Conservation (phyloP, 2,888 invertebrate species). For the Phragmatobia fuliginosa region DNA sequence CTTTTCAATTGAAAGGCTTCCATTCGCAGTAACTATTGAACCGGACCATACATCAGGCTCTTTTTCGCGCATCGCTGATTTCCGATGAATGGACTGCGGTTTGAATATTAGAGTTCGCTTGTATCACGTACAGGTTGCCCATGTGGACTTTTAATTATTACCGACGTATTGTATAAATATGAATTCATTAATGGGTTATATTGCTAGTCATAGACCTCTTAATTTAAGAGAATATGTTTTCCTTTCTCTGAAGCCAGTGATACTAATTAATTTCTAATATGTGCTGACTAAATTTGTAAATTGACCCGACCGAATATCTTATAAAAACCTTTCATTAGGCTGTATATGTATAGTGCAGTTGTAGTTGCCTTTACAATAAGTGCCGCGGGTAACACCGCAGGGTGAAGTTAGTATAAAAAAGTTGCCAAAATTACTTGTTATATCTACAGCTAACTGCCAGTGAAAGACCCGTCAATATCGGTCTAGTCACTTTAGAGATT, state of each 20-base stretch:
- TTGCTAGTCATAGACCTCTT: background rate
- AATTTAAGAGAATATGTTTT: background rate
- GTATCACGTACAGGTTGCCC: slow-evolving; percentile 25
- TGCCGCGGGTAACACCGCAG: no score
- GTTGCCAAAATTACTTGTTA: no score
- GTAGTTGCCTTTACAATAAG: no score
- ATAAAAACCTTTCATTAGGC: background rate
- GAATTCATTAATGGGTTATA: background rate
- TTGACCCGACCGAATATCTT: background rate
- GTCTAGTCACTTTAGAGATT: no score
- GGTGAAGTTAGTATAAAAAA: no score
- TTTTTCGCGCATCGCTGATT: slow-evolving; percentile 75
- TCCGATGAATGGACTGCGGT: slow-evolving; percentile 76
- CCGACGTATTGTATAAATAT: slow-evolving; percentile 22
- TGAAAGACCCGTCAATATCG: no score
- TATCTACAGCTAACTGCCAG: no score
- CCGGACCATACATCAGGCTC: slow-evolving; percentile 75
- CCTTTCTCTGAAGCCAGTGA: background rate
- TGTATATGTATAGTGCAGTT: no score
- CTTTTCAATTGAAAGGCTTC: slow-evolving; percentile 79
- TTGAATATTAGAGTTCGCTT: slow-evolving; percentile 58
- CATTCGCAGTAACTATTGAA: slow-evolving; percentile 74
- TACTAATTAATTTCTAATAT: background rate
- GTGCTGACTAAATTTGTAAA: background rate
- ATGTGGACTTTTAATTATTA: slow-evolving; percentile 47